Evolutionary conservation across 1,140 invertebrate genomes (phyloP).

Genomic region (Pseudobourletiella spinata): DNA sequence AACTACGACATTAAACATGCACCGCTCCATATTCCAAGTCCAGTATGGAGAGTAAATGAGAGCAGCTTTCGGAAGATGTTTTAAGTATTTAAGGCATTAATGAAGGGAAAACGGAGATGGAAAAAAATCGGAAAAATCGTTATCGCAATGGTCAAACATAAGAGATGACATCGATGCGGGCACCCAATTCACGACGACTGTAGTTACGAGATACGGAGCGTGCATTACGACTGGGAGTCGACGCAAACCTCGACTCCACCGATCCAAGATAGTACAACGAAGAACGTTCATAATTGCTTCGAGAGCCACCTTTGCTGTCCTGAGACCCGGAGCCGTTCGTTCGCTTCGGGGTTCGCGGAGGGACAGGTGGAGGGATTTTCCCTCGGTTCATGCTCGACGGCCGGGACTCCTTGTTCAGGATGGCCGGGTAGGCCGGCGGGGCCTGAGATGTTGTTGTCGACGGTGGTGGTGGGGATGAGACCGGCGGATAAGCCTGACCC

Average conservation of each 20-base stretch:
- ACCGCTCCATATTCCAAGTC: too few species aligned
- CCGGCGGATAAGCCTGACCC: conserved; percentile 10
- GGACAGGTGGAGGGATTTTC: conserved; percentile 39
- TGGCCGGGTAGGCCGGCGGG: conserved; percentile 55
- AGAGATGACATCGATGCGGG: background rate
- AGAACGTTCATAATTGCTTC: background rate
- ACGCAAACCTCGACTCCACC: too few species aligned
- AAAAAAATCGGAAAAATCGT: too few species aligned
- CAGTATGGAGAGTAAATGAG: too few species aligned
- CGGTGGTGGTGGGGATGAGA: conserved; percentile 36
- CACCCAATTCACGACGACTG: too few species aligned
- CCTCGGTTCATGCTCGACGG: conserved; percentile 34
- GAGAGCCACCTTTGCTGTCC: background rate
- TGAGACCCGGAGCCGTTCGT: background rate
- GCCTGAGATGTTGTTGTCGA: conserved; percentile 41
- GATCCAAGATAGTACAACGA: too few species aligned
- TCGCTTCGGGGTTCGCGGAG: conserved; percentile 39
- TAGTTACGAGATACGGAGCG: too few species aligned
- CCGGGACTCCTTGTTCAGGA: conserved; percentile 54
- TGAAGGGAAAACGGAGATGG: too few species aligned
- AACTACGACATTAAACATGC: too few species aligned
- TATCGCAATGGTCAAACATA: too few species aligned
- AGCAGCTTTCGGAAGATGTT: too few species aligned
- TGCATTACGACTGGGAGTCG: background rate
- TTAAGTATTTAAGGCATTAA: too few species aligned